Base-by-base conservation (phyloP, 2,888 invertebrate genomes). In the Macrosiphum euphorbiae region DNA sequence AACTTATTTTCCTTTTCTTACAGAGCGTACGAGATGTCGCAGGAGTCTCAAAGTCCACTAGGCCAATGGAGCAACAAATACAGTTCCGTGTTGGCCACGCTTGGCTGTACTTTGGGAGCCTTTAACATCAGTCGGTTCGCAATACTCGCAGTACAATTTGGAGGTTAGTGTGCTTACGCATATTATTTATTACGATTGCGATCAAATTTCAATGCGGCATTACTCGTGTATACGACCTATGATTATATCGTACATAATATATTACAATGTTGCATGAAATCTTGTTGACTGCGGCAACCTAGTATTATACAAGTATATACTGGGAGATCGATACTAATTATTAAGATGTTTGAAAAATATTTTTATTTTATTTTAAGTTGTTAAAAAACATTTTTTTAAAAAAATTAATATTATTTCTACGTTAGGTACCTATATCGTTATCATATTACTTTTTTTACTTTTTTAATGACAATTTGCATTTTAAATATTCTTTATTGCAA, bases 51-150 rank as follows among this genome's bases (percentile, higher is more conserved):
- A 44, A 97, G 96, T 95, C 96, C 97, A 13, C 95, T 97, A 95
- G 97, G 97, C 89, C 96, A 96, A 95, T 97, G 97, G 97, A 97
- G 97, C 5, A 97, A 97, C 95, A 96, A 96, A 41, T 97, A 98
- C 95, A 98, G 98, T 95, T 97, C 98, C 67, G 97, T 97, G 95
- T 96, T 98, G 95, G 98, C 98, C 50, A 97, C 98, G 95, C 96
- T 98, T 88, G 97, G 98, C 95, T 98, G 98, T 96, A 98, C 98
- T 88, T 96, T 98, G 95, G 98, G 98, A 92, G 97, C 98, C 94
- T 98, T 98, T 96, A 98, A 98, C 96, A 97, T 98, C 95, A 98
- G 98, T 95, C 97, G 98, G 95, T 98, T 98, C 96, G 97, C 98
- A 95, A 97, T 98, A 95, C 97, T 98, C 95, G 98, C 98, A 95